Conservation (phyloP, 1,140 invertebrate genomes). For the Diachasmimorpha longicaudata region DNA sequence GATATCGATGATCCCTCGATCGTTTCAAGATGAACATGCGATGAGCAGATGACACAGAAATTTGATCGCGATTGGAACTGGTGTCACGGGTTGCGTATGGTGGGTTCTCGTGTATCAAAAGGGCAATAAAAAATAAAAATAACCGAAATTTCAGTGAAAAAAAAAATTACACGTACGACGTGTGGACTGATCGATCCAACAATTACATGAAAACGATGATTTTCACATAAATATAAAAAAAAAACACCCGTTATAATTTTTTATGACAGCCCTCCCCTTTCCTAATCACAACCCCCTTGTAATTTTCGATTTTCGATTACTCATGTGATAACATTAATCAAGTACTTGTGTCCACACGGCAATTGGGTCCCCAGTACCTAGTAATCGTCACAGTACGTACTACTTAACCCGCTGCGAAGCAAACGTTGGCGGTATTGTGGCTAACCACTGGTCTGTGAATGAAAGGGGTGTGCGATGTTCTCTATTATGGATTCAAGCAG, state of each 20-base stretch:
- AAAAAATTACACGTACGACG: background rate
- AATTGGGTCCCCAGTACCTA: background rate
- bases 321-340: background rate
- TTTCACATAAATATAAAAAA: too few species aligned
- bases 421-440: slow-evolving; percentile 17
- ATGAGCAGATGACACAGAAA: slow-evolving; percentile 37
- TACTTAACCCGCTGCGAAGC: background rate
- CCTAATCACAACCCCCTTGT: background rate
- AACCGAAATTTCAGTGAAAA: background rate
- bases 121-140: background rate
- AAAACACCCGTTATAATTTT: background rate
- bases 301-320: background rate
- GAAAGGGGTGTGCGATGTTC: background rate
- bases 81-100: slow-evolving; percentile 20
- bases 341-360: background rate
- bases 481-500: slow-evolving; percentile 16
- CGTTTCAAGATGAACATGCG: slow-evolving; percentile 25
- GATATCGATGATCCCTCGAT: slow-evolving; percentile 32
- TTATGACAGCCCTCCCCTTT: background rate
- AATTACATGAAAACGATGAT: background rate
- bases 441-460: slow-evolving; percentile 24
- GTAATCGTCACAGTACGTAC: background rate
- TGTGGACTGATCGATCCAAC: too few species aligned
- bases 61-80: slow-evolving; percentile 26
- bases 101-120: slow-evolving; percentile 16